Evolutionary conservation across 1,140 invertebrate species (phyloP).

Genomic region (Diuraphis noxia): DNA sequence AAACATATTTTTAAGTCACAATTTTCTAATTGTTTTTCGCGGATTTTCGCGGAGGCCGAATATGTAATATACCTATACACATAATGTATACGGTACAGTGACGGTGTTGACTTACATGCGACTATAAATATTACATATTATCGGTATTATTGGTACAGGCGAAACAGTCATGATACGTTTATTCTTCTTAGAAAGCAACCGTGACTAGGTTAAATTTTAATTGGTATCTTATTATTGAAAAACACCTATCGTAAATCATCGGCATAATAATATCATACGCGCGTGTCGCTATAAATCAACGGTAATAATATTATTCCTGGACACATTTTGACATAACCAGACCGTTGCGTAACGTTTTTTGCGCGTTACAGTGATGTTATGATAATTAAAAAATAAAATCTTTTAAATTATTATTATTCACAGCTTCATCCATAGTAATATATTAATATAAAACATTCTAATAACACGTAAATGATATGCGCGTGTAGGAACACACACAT

Average conservation of each 20-base stretch:
- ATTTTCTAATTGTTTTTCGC: not conserved
- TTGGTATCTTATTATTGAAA: not conserved
- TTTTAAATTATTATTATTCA: not conserved
- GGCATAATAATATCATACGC: not conserved
- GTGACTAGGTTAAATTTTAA: slow-evolving; percentile 1
- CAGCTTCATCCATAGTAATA: not conserved
- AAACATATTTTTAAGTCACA: not conserved
- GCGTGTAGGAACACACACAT: not conserved
- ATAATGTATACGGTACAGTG: not conserved
- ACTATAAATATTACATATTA: not conserved
- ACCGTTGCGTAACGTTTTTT: not conserved
- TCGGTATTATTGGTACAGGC: not conserved
- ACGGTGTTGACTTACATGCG: not conserved
- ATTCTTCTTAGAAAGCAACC: slow-evolving; percentile 22
- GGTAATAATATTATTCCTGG: slow-evolving; percentile 2
- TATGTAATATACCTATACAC: too few species aligned
- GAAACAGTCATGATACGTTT: not conserved
- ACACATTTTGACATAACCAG: slow-evolving; percentile 12
- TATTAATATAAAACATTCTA: not conserved
- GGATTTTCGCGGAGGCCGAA: not conserved
- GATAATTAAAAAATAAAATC: not conserved
- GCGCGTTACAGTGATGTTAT: not conserved
- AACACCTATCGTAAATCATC: slow-evolving; percentile 15
- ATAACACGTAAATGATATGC: slow-evolving; percentile 1
- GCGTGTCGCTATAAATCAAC: not conserved